Base-by-base conservation (phyloP, 64 coral and sea anemone genomes). In the Stichodactyla helianthus region DNA sequence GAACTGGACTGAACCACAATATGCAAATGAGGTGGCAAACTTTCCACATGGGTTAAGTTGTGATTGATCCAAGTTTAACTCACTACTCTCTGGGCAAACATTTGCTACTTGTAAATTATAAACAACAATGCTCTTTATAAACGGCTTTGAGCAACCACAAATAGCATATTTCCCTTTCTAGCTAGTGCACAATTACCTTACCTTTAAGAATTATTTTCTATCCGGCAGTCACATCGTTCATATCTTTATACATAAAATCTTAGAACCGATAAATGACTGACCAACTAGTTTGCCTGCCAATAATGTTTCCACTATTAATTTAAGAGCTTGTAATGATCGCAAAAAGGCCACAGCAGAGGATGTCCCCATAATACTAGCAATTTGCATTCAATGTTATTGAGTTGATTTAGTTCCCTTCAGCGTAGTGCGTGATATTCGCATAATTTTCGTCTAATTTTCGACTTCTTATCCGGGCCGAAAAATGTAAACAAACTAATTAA, bases 401-500 rank as follows among this genome's bases (percentile, higher is more conserved):
- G 68, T 31, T 74, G 22, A 31, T 12, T 23, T 70, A 25, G 65
- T 74, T 35, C 68, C 68, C 35, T 74, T 27, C 22, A 74, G 22
- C 68, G 68, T 74, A 23, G 27, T 27, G 12, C 5, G 68, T 13
- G 23, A 74, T 9, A 23, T 10, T 74, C 25, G 25, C 25, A 74
- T 31, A 74, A 27, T 74, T 74, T 74, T 74, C 25, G 25, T 26
- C 14, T 1, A 9, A 58, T 11, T 58, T 58, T 58, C 14, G 55
- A 28, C 68, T 27, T 10, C 7, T 65, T 7, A 65, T 4, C 22
- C 22, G 62, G 62, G 19, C 6, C 20, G 62, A n/a, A 74, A 31
- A 74, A 74, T 23, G 23, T 74, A 74, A 74, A 74, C 68, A 74
- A 74, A 74, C 23, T 74, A 28, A 74, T 74, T 74, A 31, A 74